Conservation (phyloP, 1,140 invertebrate species). For the Penaeus chinensis region DNA sequence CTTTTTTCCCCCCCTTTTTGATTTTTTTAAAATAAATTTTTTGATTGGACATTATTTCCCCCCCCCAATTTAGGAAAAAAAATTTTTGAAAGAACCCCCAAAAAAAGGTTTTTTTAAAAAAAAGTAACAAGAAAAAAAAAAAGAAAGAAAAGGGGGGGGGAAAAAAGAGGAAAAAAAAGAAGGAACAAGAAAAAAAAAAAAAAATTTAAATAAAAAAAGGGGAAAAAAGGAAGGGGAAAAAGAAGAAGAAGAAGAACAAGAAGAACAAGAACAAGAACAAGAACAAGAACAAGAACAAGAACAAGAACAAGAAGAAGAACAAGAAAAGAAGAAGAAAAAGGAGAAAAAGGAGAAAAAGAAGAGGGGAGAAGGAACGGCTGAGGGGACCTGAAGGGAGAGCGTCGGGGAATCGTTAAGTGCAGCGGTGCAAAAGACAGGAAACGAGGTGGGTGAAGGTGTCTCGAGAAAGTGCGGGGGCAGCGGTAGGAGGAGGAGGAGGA, state of each 20-base stretch:
- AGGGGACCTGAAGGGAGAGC: conserved; percentile 18
- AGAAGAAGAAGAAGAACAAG: neutral
- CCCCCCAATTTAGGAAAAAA: too few species aligned
- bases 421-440: conserved; percentile 45
- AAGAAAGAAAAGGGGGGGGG: too few species aligned
- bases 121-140: too few species aligned
- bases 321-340: conserved; percentile 1
- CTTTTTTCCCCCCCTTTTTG: too few species aligned
- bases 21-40: too few species aligned
- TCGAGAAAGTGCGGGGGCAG: neutral
- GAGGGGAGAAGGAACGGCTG: neutral
- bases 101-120: too few species aligned
- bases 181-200: too few species aligned
- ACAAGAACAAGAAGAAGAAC: neutral
- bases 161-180: too few species aligned
- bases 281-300: neutral
- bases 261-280: neutral
- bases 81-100: too few species aligned
- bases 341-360: neutral
- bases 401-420: conserved; percentile 25
- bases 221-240: too few species aligned
- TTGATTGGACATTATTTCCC: too few species aligned
- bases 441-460: conserved; percentile 40
- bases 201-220: too few species aligned
- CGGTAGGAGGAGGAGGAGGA: neutral